Percentiles rank a stretch among this genome's conserved stretches.
These are phyloP conservation scores for Ricordea florida DNA, from an alignment of 92 coral and sea anemone genomes.

Conservation along the genomic window DNA sequence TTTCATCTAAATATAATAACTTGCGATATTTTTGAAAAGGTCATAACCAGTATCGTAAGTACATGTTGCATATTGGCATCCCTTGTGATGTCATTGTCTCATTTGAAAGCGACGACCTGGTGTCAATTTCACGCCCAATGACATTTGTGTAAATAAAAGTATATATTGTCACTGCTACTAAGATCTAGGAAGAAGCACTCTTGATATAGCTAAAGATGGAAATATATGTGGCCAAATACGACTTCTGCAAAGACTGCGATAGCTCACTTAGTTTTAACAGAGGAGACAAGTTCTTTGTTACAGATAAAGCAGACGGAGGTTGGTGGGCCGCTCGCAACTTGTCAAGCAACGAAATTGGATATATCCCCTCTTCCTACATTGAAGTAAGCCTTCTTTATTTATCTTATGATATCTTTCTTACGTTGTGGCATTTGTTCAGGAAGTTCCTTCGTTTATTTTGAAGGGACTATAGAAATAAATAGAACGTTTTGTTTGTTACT, in stretches of 20 bases:
- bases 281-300: constrained; percentile 82
- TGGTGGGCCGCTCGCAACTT: constrained; percentile 93
- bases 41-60: too few relatives aligned
- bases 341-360: constrained; percentile 78
- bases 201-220: too few relatives aligned
- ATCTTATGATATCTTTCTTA: constrained; percentile 6
- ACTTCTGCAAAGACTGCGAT: constrained; percentile 61
- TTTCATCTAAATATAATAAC: too few relatives aligned
- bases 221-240: constrained; percentile 80
- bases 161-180: background rate
- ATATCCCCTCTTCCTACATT: constrained; percentile 80
- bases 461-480: too few relatives aligned
- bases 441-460: too few relatives aligned
- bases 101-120: constrained; percentile 30
- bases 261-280: constrained; percentile 62
- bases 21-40: too few relatives aligned
- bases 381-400: constrained; percentile 54
- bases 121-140: constrained; percentile 41
- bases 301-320: constrained; percentile 58
- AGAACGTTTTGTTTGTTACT: too few relatives aligned
- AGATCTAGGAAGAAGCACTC: too few relatives aligned
- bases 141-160: background rate
- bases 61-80: too few relatives aligned
- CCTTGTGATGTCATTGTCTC: constrained; percentile 56
- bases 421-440: background rate